Conservation (phyloP, 2,113 vertebrate species). For the Misgurnus anguillicaudatus region DNA sequence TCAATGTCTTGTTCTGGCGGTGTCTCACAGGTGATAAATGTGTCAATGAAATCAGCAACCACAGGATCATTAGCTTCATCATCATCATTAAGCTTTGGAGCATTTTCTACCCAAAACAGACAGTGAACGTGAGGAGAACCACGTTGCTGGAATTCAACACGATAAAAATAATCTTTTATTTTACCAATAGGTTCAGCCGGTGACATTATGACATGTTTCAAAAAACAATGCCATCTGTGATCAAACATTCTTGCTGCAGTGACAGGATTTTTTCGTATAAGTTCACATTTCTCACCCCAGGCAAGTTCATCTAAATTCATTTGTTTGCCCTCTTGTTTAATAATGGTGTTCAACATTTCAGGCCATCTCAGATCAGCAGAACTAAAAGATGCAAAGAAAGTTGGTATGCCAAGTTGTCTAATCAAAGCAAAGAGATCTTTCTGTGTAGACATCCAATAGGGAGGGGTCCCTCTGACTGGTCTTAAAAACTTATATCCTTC, state of each 20-base stretch:
- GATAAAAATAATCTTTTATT: too few species aligned
- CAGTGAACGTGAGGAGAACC: too few species aligned
- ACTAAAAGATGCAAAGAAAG: too few species aligned
- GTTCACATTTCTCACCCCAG: background rate
- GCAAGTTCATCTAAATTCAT: background rate
- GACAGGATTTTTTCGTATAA: background rate
- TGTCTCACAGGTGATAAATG: constrained; percentile 25
- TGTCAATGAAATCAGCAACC: constrained; percentile 24
- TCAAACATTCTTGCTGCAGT: background rate
- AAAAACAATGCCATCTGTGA: background rate
- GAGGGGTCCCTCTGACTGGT: too few species aligned
- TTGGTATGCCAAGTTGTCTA: too few species aligned
- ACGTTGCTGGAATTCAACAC: too few species aligned
- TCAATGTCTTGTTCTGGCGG: constrained; percentile 1
- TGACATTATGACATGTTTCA: background rate
- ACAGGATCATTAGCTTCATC: too few species aligned
- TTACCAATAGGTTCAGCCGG: too few species aligned
- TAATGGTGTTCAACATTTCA: background rate
- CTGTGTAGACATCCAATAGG: too few species aligned
- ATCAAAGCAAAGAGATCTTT: too few species aligned
- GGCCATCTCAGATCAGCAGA: background rate
- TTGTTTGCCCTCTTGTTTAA: constrained; percentile 7
- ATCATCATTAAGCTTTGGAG: too few species aligned
- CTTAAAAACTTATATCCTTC: background rate
- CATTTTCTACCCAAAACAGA: too few species aligned